Evolutionary conservation across 2,888 invertebrate genomes (phyloP).

Genomic region (Peribatodes rhomboidaria): DNA sequence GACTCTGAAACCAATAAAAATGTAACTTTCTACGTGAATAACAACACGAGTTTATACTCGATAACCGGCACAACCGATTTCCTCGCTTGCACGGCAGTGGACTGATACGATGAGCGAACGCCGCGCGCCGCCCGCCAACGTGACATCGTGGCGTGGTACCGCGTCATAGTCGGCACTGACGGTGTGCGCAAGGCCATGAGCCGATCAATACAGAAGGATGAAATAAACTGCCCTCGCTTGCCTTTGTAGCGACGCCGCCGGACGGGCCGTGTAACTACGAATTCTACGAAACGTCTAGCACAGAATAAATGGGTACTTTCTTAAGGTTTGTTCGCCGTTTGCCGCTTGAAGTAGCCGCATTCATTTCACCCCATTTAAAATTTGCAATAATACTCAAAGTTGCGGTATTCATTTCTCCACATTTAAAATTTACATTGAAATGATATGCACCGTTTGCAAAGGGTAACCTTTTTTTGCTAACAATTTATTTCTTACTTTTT

Average conservation of each 20-base stretch:
- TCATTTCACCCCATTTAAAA: too few relatives aligned
- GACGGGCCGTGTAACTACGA: constrained; percentile 1
- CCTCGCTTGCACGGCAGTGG: constrained; percentile 6
- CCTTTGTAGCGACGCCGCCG: too few relatives aligned
- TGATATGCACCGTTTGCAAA: too few relatives aligned
- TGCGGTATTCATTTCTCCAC: too few relatives aligned
- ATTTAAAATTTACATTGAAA: too few relatives aligned
- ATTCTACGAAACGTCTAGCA: not conserved
- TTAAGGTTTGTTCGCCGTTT: too few relatives aligned
- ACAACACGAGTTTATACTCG: not conserved
- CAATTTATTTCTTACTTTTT: too few relatives aligned
- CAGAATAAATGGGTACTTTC: too few relatives aligned
- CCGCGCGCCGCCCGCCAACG: constrained; percentile 1
- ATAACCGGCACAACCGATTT: constrained; percentile 1
- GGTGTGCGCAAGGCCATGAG: constrained; percentile 9
- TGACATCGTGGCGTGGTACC: not conserved
- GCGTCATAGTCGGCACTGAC: not conserved
- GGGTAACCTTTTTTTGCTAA: too few relatives aligned
- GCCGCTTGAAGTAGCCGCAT: too few relatives aligned
- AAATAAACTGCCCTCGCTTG: constrained; percentile 7
- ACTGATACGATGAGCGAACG: not conserved
- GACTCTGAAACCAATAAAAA: not conserved
- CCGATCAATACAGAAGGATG: not conserved
- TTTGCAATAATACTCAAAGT: too few relatives aligned
- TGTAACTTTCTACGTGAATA: not conserved